phyloP scores from a whole-genome alignment of 1,140 invertebrate species.

The Drosophila triauraria region DNA sequence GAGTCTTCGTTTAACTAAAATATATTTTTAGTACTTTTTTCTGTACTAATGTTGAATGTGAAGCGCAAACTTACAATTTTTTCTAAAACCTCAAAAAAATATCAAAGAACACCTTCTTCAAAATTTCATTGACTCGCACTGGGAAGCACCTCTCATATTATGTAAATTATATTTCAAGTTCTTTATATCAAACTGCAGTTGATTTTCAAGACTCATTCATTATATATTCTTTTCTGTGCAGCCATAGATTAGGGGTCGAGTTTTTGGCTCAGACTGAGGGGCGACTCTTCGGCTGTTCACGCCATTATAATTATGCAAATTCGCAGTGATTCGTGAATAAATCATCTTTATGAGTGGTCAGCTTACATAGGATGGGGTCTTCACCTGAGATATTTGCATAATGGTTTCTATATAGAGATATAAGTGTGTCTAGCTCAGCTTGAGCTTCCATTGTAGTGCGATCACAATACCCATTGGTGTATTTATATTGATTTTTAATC shows the following conservation, averaged over 20 bases:
- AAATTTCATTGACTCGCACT: background rate
- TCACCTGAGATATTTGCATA: conserved; percentile 60
- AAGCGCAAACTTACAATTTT: too few relatives aligned
- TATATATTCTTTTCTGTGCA: conserved; percentile 7
- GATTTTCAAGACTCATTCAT: background rate
- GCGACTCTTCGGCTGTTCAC: conserved; percentile 56
- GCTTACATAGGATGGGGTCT: conserved; percentile 41
- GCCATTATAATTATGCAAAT: conserved; percentile 79
- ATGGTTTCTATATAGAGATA: conserved; percentile 43
- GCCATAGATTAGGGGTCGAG: conserved; percentile 34
- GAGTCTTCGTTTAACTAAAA: too few relatives aligned
- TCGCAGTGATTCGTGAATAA: conserved; percentile 49
- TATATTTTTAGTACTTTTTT: too few relatives aligned
- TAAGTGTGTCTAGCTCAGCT: conserved; percentile 17
- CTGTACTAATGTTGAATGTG: too few relatives aligned
- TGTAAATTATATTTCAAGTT: background rate
- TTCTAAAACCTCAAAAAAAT: too few relatives aligned
- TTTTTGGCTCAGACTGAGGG: conserved; percentile 57
- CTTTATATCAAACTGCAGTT: background rate
- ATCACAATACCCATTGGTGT: conserved; percentile 39
- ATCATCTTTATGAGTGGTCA: conserved; percentile 62
- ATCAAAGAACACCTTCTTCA: too few relatives aligned
- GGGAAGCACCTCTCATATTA: background rate
- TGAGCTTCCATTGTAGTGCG: conserved; percentile 42
- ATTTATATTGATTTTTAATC: conserved; percentile 83